Evolutionary conservation across 2,888 invertebrate species (phyloP), one percentile per base, ranked within the genome.

Genomic region (Drosophila sordidula): DNA sequence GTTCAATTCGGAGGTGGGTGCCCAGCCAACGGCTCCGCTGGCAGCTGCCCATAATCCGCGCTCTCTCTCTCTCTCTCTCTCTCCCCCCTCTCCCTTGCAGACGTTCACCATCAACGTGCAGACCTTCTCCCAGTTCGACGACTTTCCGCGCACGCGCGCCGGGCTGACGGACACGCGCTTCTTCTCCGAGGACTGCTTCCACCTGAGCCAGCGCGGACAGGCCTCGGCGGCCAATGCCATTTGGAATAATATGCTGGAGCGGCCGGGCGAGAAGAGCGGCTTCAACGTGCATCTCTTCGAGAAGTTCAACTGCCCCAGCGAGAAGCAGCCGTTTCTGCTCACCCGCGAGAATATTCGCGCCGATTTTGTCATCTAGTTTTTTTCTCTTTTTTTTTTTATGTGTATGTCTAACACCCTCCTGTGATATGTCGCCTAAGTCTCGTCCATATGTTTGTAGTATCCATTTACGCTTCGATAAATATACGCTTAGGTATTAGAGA

Each of bases 241-340:
- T 2, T 95, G 95, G 95, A 95, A 95, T 80, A 95, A 94, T 75
- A 92, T 95, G 90, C 74, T 95, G 62, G 93, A 94, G 87, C 93
- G 93, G 12, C 92, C 93, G 0, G 93, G 93, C 2, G 79, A 92
- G 38, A 95, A 95, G 87, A 87, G 92, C 3, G 56, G 54, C 4
- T 78, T 82, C 11, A 88, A 73, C 70, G 63, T 70, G 2, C 76
- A 75, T 12, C 78, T 90, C 9, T 91, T 91, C 42, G 71, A 83
- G 18, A 80, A 69, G 32, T 90, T 92, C 39, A 78, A 73, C 12
- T 92, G 92, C 49, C 92, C 92, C 50, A 91, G 79, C 29, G 72
- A 85, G 18, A 51, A 86, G 49, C 81, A 71, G 9, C 92, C 92
- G 0, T 92, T 77, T 66, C 55, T 92, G 34, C 72, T 89, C 22